A percentile compares a stretch with the other conserved stretches of the same genome.
Evolutionary conservation across 2,888 invertebrate species (phyloP).

Genomic region (Laspeyria flexula): DNA sequence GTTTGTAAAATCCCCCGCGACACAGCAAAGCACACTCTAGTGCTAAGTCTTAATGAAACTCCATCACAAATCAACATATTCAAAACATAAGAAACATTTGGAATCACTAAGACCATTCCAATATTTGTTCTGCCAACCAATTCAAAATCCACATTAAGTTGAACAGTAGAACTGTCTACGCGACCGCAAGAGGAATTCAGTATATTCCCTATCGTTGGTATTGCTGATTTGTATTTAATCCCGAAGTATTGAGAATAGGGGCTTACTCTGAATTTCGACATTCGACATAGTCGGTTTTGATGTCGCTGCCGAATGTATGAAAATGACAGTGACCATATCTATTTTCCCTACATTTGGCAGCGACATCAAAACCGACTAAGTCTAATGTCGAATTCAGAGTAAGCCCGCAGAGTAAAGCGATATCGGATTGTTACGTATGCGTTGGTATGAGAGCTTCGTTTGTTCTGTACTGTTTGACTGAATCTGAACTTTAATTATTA

Average conservation of each 20-base stretch:
- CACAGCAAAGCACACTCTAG: no score
- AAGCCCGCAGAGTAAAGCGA: no score
- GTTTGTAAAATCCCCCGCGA: no score
- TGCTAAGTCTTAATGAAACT: not conserved
- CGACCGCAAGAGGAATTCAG: not conserved
- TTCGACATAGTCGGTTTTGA: no score
- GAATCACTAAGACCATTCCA: not conserved
- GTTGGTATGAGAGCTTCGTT: conserved; percentile 24
- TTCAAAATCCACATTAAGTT: conserved; percentile 5
- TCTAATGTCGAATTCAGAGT: no score
- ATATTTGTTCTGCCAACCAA: conserved; percentile 9
- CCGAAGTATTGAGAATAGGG: conserved; percentile 33
- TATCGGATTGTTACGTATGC: conserved; percentile 34
- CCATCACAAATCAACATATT: not conserved
- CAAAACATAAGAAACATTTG: not conserved
- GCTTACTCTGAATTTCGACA: no score
- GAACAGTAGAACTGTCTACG: not conserved
- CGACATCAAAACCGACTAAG: no score
- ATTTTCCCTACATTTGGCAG: no score
- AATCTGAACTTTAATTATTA: conserved; percentile 54
- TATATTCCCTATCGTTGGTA: conserved; percentile 21
- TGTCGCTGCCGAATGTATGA: no score
- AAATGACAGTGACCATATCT: no score
- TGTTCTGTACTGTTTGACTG: conserved; percentile 16
- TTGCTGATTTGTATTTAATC: conserved; percentile 46